These are phyloP conservation scores for Hymenochirus boettgeri DNA, from an alignment of 2,113 vertebrate genomes.

Conservation along the genomic window DNA sequence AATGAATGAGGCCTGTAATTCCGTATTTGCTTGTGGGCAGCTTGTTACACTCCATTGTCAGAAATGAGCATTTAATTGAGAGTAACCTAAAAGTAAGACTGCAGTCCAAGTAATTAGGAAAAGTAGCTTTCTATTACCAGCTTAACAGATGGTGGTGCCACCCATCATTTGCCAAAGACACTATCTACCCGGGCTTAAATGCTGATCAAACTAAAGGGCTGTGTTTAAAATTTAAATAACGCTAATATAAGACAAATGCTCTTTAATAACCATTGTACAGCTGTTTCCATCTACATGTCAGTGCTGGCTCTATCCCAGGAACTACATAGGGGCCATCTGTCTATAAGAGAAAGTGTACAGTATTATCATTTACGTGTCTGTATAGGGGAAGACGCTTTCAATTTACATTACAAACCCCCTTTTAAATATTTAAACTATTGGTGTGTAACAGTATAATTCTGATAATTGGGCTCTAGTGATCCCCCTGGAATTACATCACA, in stretches of 20 bases:
- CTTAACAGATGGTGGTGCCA: slow-evolving; percentile 23
- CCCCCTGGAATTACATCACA: too few species aligned
- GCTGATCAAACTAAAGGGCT: slow-evolving; percentile 23
- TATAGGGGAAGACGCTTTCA: too few species aligned
- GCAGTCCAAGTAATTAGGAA: slow-evolving; percentile 15
- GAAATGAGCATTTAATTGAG: slow-evolving; percentile 21
- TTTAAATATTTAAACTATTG: too few species aligned
- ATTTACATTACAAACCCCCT: too few species aligned
- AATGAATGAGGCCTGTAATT: not conserved
- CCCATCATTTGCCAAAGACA: slow-evolving; percentile 19
- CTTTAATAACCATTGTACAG: slow-evolving; percentile 37
- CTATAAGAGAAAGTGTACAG: slow-evolving; percentile 4
- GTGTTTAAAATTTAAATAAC: slow-evolving; percentile 15
- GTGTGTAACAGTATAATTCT: too few species aligned
- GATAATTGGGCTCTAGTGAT: too few species aligned
- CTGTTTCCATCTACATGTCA: slow-evolving; percentile 23
- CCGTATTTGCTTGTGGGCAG: not conserved
- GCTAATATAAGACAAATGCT: slow-evolving; percentile 10
- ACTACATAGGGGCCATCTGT: slow-evolving; percentile 32
- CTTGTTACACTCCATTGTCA: slow-evolving; percentile 5
- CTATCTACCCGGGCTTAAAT: slow-evolving; percentile 23
- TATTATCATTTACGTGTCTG: not conserved
- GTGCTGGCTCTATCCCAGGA: slow-evolving; percentile 26
- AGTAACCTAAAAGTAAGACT: slow-evolving; percentile 7
- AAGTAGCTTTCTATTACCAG: slow-evolving; percentile 21